Evolutionary conservation across 2,797 vertebrate genomes (phyloP).

Genomic region (Hyperoplus immaculatus): DNA sequence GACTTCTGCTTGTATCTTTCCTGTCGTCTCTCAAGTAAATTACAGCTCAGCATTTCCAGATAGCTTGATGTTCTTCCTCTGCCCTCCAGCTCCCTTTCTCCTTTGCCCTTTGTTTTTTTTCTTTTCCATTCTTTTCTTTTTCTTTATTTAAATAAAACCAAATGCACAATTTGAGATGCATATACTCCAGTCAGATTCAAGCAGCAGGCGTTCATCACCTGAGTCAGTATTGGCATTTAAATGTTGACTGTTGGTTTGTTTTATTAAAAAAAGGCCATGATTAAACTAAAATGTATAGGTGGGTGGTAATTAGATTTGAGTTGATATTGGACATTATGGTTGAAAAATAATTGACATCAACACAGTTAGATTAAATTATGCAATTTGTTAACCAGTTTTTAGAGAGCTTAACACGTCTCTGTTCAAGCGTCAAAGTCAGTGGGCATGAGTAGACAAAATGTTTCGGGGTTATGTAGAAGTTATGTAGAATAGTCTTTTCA

Average conservation of each 20-base stretch:
- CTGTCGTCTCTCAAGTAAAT: slow-evolving; percentile 85
- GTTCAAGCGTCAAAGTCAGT: slow-evolving; percentile 1
- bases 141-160: slow-evolving; percentile 44
- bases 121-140: slow-evolving; percentile 33
- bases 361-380: not conserved
- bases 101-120: slow-evolving; percentile 56
- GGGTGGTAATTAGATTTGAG: not conserved
- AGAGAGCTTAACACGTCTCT: not conserved
- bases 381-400: not conserved
- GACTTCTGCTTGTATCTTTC: slow-evolving; percentile 81
- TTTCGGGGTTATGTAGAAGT: not conserved
- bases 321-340: not conserved
- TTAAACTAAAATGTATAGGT: not conserved
- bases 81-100: slow-evolving; percentile 67
- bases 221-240: not conserved
- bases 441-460: not conserved
- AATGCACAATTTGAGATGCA: slow-evolving; percentile 30
- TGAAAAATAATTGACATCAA: not conserved
- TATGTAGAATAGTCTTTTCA: slow-evolving; percentile 1
- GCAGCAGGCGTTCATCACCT: not conserved
- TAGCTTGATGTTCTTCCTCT: slow-evolving; percentile 73
- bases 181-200: slow-evolving; percentile 6
- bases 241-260: slow-evolving; percentile 1
- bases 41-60: slow-evolving; percentile 81
- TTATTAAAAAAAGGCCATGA: not conserved